phyloP scores from a whole-genome alignment of 37 sponge, comb jelly and placozoan genomes.

The Spongilla lacustris region DNA sequence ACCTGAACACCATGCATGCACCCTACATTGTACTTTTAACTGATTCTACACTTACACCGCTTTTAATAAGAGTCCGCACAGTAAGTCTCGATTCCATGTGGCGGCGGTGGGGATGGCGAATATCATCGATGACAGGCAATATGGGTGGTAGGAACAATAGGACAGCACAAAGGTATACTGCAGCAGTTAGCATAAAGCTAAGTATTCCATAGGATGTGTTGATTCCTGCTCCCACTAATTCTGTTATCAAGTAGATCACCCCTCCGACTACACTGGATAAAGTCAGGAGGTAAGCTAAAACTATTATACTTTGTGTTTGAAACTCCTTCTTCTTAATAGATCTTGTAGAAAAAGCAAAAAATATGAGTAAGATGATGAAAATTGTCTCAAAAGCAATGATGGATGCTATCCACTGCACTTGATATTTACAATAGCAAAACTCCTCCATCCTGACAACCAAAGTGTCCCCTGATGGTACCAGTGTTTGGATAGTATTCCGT shows the following conservation, averaged over 20 bases:
- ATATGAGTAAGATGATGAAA: background rate
- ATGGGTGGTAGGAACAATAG: background rate
- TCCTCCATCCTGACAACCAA: background rate
- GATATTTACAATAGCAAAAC: background rate
- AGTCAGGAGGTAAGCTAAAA: background rate
- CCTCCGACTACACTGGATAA: background rate
- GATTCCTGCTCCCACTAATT: background rate
- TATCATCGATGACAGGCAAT: background rate
- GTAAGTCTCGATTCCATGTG: background rate
- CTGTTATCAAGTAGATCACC: background rate
- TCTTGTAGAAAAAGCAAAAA: background rate
- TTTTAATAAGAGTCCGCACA: background rate
- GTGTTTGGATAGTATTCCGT: background rate
- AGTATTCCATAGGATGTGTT: background rate
- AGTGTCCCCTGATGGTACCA: background rate
- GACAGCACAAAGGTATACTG: background rate
- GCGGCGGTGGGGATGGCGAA: background rate
- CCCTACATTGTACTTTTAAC: too few species aligned
- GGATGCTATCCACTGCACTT: background rate
- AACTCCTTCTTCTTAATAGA: background rate
- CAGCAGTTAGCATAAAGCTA: background rate
- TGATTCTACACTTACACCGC: too few species aligned
- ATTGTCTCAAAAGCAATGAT: background rate
- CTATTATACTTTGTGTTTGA: background rate
- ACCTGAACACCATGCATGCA: too few species aligned